Evolutionary conservation across 2,113 vertebrate species (phyloP), one percentile per base, ranked within the genome.

Genomic region (Guaruba guarouba): DNA sequence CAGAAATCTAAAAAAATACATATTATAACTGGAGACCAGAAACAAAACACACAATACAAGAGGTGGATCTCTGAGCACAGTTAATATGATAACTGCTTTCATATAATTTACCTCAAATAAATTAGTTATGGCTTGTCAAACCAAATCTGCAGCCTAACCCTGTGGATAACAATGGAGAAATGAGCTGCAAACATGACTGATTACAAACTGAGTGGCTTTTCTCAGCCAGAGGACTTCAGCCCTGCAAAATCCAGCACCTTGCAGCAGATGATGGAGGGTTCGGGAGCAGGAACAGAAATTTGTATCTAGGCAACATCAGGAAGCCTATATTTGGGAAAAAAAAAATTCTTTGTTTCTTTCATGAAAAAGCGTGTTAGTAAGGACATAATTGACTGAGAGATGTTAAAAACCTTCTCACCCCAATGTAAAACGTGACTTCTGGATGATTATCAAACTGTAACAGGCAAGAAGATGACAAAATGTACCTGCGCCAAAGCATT

Each of bases 71-170:
- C 55, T 51, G 33, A 91, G 51, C 81, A 55, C 54, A 64, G 63
- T 77, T 89, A 92, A 92, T 90, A 41, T 54, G 61, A 51, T 71
- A 91, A 92, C 81, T 68, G 52, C 83, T 88, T 91, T 92, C 54
- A 57, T 64, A 83, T 61, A 27, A 75, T 86, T 91, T 91, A 82
- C 48, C 68, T 91, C 63, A 76, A 88, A 88, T 83, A 82, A 91
- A 95, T 95, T 86, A 83, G 90, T 86, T 96, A 83, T 61, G 92
- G 76, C 80, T 89, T 93, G 84, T 93, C 90, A 92, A 89, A 83
- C 77, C 7, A 20, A 85, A 90, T 77, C 82, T 81, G 78, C 2
- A 2, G 35, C 95, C 95, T 79, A 75, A 39, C 37, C 24, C 51
- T 29, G 27, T 64, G 43, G 67, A 51, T 80, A 80, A 89, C 35